Percentiles rank a stretch among this genome's conserved stretches.
These are phyloP conservation scores for Coenonympha arcania DNA, from an alignment of 2,888 invertebrate species.

Conservation along the genomic window DNA sequence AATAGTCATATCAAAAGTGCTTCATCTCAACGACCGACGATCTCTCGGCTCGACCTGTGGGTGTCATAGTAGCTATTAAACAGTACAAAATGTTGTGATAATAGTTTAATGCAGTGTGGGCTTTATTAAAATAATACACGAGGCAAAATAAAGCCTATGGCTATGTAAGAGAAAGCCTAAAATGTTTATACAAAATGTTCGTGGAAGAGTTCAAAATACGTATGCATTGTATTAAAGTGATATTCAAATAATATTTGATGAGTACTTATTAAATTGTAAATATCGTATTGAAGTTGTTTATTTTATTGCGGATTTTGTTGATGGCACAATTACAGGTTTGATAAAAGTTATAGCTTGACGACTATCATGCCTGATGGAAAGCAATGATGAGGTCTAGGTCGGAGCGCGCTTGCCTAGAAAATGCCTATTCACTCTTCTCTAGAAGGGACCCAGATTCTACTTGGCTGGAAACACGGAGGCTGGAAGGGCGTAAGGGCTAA, in stretches of 20 bases:
- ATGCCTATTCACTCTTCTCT: too few species aligned
- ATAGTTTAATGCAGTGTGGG: not conserved
- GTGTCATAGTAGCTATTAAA: slow-evolving; percentile 19
- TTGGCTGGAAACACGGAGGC: too few species aligned
- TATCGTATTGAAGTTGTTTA: not conserved
- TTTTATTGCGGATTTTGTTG: too few species aligned
- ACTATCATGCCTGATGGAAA: too few species aligned
- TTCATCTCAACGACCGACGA: slow-evolving; percentile 22
- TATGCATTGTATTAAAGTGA: too few species aligned
- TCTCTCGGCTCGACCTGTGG: slow-evolving; percentile 20
- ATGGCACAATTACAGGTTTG: too few species aligned
- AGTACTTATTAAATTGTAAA: not conserved
- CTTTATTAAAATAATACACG: not conserved
- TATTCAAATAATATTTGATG: not conserved
- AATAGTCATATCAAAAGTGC: slow-evolving; percentile 24
- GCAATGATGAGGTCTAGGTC: too few species aligned
- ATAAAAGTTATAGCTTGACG: too few species aligned
- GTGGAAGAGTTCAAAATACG: not conserved
- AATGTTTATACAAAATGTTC: not conserved
- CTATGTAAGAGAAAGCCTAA: not conserved
- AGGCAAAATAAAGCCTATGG: slow-evolving; percentile 2
- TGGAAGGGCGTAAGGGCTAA: too few species aligned
- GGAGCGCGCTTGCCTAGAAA: too few species aligned
- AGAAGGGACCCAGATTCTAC: too few species aligned
- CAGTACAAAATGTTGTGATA: slow-evolving; percentile 7